phyloP scores from a whole-genome alignment of 2,888 invertebrate species.

The Clivina fossor region DNA sequence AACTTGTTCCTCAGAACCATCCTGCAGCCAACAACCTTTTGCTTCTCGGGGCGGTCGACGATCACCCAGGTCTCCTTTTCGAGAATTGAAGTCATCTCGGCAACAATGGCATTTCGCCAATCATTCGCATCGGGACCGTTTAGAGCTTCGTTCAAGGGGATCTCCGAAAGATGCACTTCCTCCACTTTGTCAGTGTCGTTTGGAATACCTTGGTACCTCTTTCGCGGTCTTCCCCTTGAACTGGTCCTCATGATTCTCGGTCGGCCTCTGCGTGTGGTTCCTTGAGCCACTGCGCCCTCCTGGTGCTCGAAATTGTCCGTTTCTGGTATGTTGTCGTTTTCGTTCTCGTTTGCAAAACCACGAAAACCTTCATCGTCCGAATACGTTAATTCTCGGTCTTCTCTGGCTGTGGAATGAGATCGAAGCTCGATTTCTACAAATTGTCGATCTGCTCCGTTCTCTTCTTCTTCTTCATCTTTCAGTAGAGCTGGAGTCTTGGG shows the following conservation, averaged over 20 bases:
- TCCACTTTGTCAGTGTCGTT: slow-evolving; percentile 7
- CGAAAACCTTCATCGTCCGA: too few relatives aligned
- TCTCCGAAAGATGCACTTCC: slow-evolving; percentile 6
- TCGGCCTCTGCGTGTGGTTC: slow-evolving; percentile 10
- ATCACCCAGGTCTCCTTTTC: slow-evolving; percentile 41
- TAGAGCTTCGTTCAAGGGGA: slow-evolving; percentile 27
- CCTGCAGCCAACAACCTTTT: slow-evolving; percentile 30
- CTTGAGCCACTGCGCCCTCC: background rate
- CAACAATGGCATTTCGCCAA: slow-evolving; percentile 37
- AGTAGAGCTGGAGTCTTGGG: too few relatives aligned
- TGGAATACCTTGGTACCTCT: slow-evolving; percentile 18
- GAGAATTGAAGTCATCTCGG: slow-evolving; percentile 36
- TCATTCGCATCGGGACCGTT: slow-evolving; percentile 27
- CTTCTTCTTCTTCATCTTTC: too few relatives aligned
- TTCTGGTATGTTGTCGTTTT: too few relatives aligned
- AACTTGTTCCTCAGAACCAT: slow-evolving; percentile 34
- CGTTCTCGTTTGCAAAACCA: too few relatives aligned
- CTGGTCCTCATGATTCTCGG: slow-evolving; percentile 28
- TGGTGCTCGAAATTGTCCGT: too few relatives aligned
- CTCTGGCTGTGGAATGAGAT: too few relatives aligned
- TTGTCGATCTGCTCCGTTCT: too few relatives aligned
- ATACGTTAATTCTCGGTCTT: too few relatives aligned
- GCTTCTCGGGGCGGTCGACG: slow-evolving; percentile 33
- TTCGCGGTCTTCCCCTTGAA: slow-evolving; percentile 32
- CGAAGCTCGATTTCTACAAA: too few relatives aligned